Conservation (phyloP, 2,797 vertebrate species). For the Meda fulgida region DNA sequence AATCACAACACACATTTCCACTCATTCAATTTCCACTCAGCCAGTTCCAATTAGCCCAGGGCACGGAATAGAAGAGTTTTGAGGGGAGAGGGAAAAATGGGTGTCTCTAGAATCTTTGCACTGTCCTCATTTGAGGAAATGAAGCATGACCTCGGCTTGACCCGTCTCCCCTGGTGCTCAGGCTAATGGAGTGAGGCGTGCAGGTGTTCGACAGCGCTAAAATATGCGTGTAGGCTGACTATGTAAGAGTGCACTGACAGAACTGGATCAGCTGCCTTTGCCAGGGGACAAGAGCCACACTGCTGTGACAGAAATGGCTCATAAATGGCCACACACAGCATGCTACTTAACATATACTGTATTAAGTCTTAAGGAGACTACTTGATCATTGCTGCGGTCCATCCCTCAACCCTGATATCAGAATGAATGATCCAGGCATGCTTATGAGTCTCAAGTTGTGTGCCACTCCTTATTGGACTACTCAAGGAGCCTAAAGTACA, state of each 20-base stretch:
- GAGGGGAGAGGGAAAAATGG: conserved; percentile 35
- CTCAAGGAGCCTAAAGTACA: neutral
- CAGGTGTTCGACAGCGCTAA: conserved; percentile 37
- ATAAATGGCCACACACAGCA: conserved; percentile 30
- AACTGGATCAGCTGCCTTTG: conserved; percentile 55
- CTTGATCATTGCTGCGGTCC: neutral
- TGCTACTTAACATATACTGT: neutral
- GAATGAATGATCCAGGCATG: neutral
- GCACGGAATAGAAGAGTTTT: conserved; percentile 16
- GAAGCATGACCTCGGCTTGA: conserved; percentile 67
- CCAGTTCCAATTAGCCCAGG: conserved; percentile 56
- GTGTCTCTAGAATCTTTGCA: conserved; percentile 70
- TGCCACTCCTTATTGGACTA: neutral
- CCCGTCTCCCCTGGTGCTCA: conserved; percentile 46
- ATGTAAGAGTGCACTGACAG: conserved; percentile 48
- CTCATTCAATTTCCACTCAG: conserved; percentile 51
- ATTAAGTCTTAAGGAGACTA: neutral
- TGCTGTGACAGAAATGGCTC: conserved; percentile 30
- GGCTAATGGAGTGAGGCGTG: conserved; percentile 35
- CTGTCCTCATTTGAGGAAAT: conserved; percentile 78
- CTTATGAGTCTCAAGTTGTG: neutral
- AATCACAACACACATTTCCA: conserved; percentile 38
- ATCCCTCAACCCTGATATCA: neutral
- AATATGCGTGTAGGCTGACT: conserved; percentile 21
- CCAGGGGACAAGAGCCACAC: conserved; percentile 20